Evolutionary conservation across 2,888 invertebrate species (phyloP).

Genomic region (Trilocha varians): DNA sequence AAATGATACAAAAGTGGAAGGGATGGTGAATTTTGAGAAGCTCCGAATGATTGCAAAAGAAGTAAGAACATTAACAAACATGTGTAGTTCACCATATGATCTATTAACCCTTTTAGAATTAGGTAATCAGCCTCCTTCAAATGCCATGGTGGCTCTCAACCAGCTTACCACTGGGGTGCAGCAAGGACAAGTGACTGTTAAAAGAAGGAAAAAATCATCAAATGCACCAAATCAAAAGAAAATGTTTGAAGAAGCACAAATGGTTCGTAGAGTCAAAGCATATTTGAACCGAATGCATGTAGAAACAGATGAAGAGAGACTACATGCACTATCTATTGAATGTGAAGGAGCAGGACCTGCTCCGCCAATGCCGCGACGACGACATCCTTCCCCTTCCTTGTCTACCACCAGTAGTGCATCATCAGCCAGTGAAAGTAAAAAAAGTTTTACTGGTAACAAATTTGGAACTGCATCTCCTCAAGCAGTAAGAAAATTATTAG

Average conservation of each 20-base stretch:
- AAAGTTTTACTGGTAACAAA: conserved; percentile 76
- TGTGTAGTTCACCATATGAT: conserved; percentile 96
- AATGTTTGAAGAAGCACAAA: conserved; percentile 99
- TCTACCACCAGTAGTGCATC: conserved; percentile 94
- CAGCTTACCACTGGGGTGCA: conserved; percentile 85
- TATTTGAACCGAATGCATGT: conserved; percentile 95
- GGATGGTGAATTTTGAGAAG: conserved; percentile 97
- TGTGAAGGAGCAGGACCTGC: conserved; percentile 84
- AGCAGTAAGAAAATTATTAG: conserved; percentile 94
- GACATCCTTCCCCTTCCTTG: conserved; percentile 94
- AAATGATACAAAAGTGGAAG: conserved; percentile 92
- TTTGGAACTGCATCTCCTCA: conserved; percentile 96
- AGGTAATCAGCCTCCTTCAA: conserved; percentile 89
- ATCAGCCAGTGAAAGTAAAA: conserved; percentile 84
- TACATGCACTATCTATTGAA: conserved; percentile 90
- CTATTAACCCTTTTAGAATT: conserved; percentile 87
- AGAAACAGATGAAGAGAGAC: conserved; percentile 90
- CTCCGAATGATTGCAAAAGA: conserved; percentile 98
- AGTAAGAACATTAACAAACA: conserved; percentile 89
- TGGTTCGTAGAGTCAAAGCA: conserved; percentile 97
- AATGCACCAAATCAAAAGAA: conserved; percentile 96
- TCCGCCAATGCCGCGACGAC: conserved; percentile 78
- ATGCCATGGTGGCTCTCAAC: conserved; percentile 90
- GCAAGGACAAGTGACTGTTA: conserved; percentile 87
- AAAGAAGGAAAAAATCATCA: conserved; percentile 89